Base-by-base conservation (phyloP, 2,888 invertebrate species). In the Microctonus brassicae region DNA sequence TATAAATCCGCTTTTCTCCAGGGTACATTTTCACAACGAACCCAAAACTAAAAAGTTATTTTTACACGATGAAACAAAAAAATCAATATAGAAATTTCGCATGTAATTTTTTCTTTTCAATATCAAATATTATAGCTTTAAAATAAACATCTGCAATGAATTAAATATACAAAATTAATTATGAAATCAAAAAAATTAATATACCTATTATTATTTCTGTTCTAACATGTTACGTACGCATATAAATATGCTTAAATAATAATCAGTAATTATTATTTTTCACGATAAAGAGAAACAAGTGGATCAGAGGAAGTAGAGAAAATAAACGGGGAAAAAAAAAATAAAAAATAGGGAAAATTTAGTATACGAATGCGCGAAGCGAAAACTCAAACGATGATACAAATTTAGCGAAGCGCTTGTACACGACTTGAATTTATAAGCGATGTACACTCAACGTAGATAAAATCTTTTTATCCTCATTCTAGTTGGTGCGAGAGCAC, bases 361-460 rank as follows among this genome's bases (percentile, higher is more conserved):
- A 10, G 26, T 55, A 55, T 22, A 55, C 26, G 26, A 24, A 55
- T 55, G 26, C 55, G 20, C n/a, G 5, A 62, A 36, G 34, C 62
- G 17, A 47, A 52, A 63, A 63, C 47, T 52, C 52, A 52, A 47
- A 63, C 52, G 63, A 33, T 13, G 29, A 52, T 33, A 52, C 20
- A 17, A 63, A 63, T 63, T 63, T 63, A 63, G 20, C 47, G 33
- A 22, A 39, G 62, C 42, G 26, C 39, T 39, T 10, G 47, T 17
- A 20, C 63, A 29, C 63, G 29, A 47, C 39, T 39, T 66, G 66
- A 66, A 66, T 66, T 66, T 57, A 66, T 58, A 66, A 66, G 58
- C 66, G 66, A 66, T 66, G 42, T 24, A 66, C 42, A 58, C 66
- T 66, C 29, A 36, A 39, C 29, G 24, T 10, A 20, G 58, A 66